A percentile compares a stretch with the other conserved stretches of the same genome.
Evolutionary conservation across 2,888 invertebrate genomes (phyloP).

Genomic region (Bruchidius siliquastri): DNA sequence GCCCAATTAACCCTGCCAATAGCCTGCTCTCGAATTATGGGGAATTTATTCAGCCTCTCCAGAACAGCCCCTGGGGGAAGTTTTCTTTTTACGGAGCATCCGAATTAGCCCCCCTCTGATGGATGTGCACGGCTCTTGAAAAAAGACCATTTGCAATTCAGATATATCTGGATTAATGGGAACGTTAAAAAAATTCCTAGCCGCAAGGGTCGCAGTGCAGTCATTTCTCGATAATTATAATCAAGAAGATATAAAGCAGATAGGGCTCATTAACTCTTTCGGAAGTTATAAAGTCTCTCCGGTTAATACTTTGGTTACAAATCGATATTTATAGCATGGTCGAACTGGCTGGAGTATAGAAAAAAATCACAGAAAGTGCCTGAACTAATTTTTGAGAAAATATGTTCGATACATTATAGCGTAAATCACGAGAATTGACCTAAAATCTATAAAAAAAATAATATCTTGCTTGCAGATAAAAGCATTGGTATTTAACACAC

Average conservation of each 20-base stretch:
- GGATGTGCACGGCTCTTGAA: not conserved
- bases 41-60: not conserved
- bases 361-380: no score
- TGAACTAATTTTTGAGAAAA: no score
- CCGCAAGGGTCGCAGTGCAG: not conserved
- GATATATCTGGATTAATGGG: not conserved
- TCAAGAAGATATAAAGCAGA: not conserved
- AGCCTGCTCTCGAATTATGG: not conserved
- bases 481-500: no score
- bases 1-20: not conserved
- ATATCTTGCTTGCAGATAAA: no score
- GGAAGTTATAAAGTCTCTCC: not conserved
- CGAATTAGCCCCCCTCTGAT: not conserved
- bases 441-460: no score
- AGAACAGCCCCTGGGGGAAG: not conserved
- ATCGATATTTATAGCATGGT: not conserved
- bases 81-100: not conserved
- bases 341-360: no score
- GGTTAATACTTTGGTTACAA: not conserved
- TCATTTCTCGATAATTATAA: not conserved
- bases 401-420: no score
- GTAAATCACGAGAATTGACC: no score
- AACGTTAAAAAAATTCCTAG: not conserved
- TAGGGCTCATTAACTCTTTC: not conserved
- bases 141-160: not conserved